A percentile compares a stretch with the other conserved stretches of the same genome.
phyloP scores from a whole-genome alignment of 1,140 invertebrate species.

The Heliconius hewitsoni region DNA sequence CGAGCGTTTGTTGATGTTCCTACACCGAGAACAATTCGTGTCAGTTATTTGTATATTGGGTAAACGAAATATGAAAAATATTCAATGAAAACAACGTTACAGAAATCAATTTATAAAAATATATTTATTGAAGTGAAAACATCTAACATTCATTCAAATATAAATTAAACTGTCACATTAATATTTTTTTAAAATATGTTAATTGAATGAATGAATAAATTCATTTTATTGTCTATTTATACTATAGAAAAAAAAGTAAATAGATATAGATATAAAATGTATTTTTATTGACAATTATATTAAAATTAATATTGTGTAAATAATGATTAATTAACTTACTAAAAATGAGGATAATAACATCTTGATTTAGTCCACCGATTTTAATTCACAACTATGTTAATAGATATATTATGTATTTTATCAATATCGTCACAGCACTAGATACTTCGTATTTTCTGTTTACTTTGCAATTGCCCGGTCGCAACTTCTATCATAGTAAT shows the following conservation, averaged over 20 bases:
- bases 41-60: background rate
- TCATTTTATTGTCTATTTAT: no score
- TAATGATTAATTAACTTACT: constrained; percentile 19
- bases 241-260: no score
- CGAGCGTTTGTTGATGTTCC: background rate
- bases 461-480: constrained; percentile 37
- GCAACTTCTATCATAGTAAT: constrained; percentile 50
- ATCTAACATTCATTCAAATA: background rate
- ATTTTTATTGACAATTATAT: no score
- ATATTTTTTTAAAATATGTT: no score
- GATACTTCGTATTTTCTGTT: background rate
- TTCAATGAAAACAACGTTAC: background rate
- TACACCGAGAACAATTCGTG: background rate
- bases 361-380: background rate
- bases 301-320: no score
- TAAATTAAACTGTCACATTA: no score
- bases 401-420: constrained; percentile 18
- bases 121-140: background rate
- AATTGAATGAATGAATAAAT: no score
- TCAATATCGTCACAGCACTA: constrained; percentile 22
- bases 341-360: constrained; percentile 30
- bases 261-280: no score
- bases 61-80: background rate
- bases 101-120: background rate
- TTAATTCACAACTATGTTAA: constrained; percentile 8